Evolutionary conservation across 30 jellyfish, hydroid and myxozoan genomes (phyloP), one percentile per base, ranked within the genome.

Genomic region (Sanderia malayensis): DNA sequence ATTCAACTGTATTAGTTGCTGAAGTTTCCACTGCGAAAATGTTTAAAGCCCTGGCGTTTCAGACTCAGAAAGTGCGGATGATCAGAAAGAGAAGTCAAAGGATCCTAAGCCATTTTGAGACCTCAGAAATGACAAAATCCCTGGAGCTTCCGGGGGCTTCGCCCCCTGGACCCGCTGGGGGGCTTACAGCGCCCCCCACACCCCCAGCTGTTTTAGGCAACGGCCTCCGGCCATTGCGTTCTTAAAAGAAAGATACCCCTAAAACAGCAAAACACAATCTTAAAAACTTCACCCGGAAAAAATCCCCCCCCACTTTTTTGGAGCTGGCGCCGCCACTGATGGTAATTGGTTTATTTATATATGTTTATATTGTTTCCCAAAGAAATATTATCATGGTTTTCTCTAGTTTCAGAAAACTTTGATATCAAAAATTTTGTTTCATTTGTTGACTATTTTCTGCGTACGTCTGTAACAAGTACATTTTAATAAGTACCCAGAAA

Each of bases 21-120:
- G 71, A 59, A n/a, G 71, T 59, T 59, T 59, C 71, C 25, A 59
- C 71, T 21, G 33, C 71, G 13, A 59, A 59, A 59, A 41, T 18
- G 71, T 59, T 59, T 59, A 32, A 59, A 59, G 71, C 71, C 71
- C 71, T 28, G 71, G 25, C 15, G 71, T 59, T 59, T 59, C 71
- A 21, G 71, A 59, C 71, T 59, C 71, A 21, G 71, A 26, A 59
- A 59, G 71, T 26, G 20, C 71, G 20, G 71, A 59, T 59, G 71
- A 59, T 59, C 22, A 21, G 13, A 19, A 22, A n/a, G 71, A 19
- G 18, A 41, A n/a, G n/a, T n/a, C n/a, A n/a, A n/a, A n/a, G n/a
- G n/a, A n/a, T n/a, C n/a, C n/a, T n/a, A n/a, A n/a, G n/a, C n/a
- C n/a, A n/a, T n/a, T n/a, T n/a, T n/a, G n/a, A n/a, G n/a, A n/a